Percentiles rank a stretch among this genome's conserved stretches.
Evolutionary conservation across 2,888 invertebrate species (phyloP).

Genomic region (Morpho helenor): DNA sequence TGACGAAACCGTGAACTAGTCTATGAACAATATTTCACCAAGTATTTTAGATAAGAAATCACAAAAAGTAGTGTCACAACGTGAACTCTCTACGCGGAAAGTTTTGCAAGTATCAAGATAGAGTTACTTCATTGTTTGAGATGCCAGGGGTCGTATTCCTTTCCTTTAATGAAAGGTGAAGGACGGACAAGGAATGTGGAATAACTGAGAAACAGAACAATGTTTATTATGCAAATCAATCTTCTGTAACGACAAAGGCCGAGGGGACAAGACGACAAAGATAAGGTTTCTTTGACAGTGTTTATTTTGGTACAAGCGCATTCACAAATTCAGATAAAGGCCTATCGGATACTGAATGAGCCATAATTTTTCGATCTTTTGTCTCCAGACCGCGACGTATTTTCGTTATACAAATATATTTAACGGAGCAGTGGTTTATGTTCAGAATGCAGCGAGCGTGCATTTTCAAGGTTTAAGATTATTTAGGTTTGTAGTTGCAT

Average conservation of each 20-base stretch:
- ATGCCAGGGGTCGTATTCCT: constrained; percentile 52
- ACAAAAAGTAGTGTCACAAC: constrained; percentile 65
- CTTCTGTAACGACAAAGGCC: constrained; percentile 33
- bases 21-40: constrained; percentile 60
- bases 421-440: constrained; percentile 17
- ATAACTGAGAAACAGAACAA: constrained; percentile 41
- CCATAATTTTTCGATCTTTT: constrained; percentile 21
- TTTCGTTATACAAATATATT: constrained; percentile 23
- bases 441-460: constrained; percentile 24
- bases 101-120: constrained; percentile 57
- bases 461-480: constrained; percentile 22
- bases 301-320: constrained; percentile 24
- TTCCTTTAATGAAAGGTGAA: constrained; percentile 67
- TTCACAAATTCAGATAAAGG: constrained; percentile 21
- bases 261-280: constrained; percentile 24
- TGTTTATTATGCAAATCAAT: constrained; percentile 51
- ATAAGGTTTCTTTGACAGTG: constrained; percentile 28
- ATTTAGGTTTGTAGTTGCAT: constrained; percentile 26
- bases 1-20: constrained; percentile 60
- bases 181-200: constrained; percentile 54
- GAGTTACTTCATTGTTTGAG: constrained; percentile 54
- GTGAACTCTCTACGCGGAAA: constrained; percentile 50
- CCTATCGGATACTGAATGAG: constrained; percentile 14
- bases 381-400: constrained; percentile 22
- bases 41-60: constrained; percentile 62